Base-by-base conservation (phyloP, 30 jellyfish, hydroid and myxozoan species). In the Chrysaora quinquecirrha region DNA sequence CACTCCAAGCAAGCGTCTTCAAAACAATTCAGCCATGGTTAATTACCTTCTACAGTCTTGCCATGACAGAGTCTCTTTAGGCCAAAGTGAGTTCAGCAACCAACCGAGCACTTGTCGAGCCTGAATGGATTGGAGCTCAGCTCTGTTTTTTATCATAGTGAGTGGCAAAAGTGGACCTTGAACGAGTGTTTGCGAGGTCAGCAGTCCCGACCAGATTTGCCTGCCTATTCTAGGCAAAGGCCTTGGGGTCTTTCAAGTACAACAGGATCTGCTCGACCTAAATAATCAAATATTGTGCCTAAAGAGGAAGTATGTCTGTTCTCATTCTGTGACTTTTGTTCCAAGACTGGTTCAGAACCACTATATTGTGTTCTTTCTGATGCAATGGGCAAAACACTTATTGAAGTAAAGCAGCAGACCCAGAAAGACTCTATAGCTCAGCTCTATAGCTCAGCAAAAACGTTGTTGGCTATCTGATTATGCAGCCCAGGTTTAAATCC, bases 371-470 rank as follows among this genome's bases (percentile, higher is more conserved):
- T 58, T 58, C 72, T 58, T 20, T 20, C 20, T 58, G 32, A 58
- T 58, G 72, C 72, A 58, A 58, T 25, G 72, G 9, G 72, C 72
- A 58, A 58, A 58, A 58, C 12, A 43, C 58, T 43, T 43, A 43
- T 43, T 43, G 58, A 43, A 43, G 58, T 43, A 43, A 43, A 43
- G 16, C 58, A 43, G 58, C 58, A 43, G 58, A 43, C 58, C 16
- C 58, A n/a, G n/a, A n/a, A n/a, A n/a, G n/a, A n/a, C n/a, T n/a
- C n/a, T n/a, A n/a, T n/a, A n/a, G n/a, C n/a, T n/a, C n/a, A n/a
- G n/a, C n/a, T n/a, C n/a, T n/a, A n/a, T n/a, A n/a, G n/a, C n/a
- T n/a, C n/a, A n/a, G n/a, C n/a, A n/a, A n/a, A n/a, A n/a, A n/a
- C n/a, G n/a, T n/a, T n/a, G n/a, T n/a, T n/a, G n/a, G n/a, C n/a